Conservation (phyloP, 2,888 invertebrate species). For the Entomobrya proxima region DNA sequence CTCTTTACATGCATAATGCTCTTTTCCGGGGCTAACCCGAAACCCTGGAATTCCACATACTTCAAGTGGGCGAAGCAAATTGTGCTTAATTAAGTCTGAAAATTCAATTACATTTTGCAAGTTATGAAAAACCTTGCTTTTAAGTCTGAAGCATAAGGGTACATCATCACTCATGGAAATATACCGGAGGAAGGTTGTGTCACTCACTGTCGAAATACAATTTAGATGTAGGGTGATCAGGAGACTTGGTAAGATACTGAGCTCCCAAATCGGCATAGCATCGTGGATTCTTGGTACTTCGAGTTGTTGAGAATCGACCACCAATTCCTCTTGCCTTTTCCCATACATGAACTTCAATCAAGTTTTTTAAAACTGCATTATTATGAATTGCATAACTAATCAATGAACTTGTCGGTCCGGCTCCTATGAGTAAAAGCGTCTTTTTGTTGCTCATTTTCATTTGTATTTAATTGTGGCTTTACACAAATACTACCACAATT, state of each 20-base stretch:
- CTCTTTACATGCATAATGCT: slow-evolving; percentile 67
- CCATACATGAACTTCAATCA: slow-evolving; percentile 71
- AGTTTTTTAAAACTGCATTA: slow-evolving; percentile 31
- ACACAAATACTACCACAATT: background rate
- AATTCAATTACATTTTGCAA: too few species aligned
- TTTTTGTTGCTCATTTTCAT: slow-evolving; percentile 57
- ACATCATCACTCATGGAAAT: background rate
- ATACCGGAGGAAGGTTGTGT: background rate
- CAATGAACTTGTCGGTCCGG: slow-evolving; percentile 72
- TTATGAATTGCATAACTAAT: slow-evolving; percentile 66
- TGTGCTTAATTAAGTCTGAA: slow-evolving; percentile 59
- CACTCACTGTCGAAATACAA: slow-evolving; percentile 72
- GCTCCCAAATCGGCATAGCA: slow-evolving; percentile 73
- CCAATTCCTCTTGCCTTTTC: slow-evolving; percentile 70
- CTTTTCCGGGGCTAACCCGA: slow-evolving; percentile 46
- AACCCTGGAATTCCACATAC: slow-evolving; percentile 69
- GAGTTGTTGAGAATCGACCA: slow-evolving; percentile 71
- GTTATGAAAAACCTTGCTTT: background rate
- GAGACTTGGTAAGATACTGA: slow-evolving; percentile 71
- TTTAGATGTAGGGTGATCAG: slow-evolving; percentile 46
- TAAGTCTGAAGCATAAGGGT: background rate
- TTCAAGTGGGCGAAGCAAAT: slow-evolving; percentile 64
- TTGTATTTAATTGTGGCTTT: background rate
- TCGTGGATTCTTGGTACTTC: slow-evolving; percentile 61
- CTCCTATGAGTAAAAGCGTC: slow-evolving; percentile 72